Evolutionary conservation across 1,140 invertebrate species (phyloP), one percentile per base, ranked within the genome.

Genomic region (Drosophila asahinai): DNA sequence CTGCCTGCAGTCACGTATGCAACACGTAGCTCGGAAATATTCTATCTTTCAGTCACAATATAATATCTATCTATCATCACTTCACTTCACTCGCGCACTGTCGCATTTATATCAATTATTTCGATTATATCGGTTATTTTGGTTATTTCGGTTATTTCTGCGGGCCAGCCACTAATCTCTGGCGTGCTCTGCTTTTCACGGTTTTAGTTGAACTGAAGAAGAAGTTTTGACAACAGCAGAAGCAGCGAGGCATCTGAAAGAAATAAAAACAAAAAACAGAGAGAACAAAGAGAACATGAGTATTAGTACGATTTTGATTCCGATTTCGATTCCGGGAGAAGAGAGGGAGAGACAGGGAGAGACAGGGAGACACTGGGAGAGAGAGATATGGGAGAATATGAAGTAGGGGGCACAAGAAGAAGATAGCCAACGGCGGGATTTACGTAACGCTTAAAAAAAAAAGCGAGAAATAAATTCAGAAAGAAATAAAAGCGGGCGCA

Each of bases 241-340:
- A 12, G 76, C 81, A 47, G 58, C 74, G 36, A 49, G 49, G 71
- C 86, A 89, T 83, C 84, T 87, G 84, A 74, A 71, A 59, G 74
- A 83, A 51, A 55, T 22, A 9, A 55, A 40, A 55, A 55, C 54
- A 55, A 59, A 78, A 80, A 47, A 70, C 15, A 42, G 22, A 60
- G 74, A 63, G 64, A 70, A 74, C 52, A 57, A 57, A 77, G 57
- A 66, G 72, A 77, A 58, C 42, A 36, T 76, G 52, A 67, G 67
- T 63, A 48, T 77, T 48, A 76, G 68, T 57, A 55, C 14, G 58
- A 61, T 72, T 74, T 66, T 70, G 62, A 65, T 62, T 65, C 19
- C 38, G 40, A 63, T 43, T 65, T 65, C 12, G 63, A 66, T 63
- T 66, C 63, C 63, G 63, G 63, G 61, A 40, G 60, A 48, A 11